A percentile compares a stretch with the other conserved stretches of the same genome.
Conservation (phyloP, 2,797 vertebrate species). For the Decapterus maruadsi region DNA sequence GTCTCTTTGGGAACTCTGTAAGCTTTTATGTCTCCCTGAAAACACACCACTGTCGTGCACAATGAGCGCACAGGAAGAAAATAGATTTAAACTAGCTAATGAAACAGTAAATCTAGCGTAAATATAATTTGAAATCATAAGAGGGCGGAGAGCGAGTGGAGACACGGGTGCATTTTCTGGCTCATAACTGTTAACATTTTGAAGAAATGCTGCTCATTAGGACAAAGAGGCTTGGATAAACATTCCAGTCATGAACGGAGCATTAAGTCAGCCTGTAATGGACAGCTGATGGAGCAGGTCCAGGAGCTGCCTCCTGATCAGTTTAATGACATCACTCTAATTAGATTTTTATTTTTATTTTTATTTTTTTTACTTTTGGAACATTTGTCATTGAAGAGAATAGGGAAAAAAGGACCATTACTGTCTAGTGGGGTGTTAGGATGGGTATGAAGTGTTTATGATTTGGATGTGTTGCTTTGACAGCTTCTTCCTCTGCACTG, state of each 20-base stretch:
- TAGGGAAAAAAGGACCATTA: neutral
- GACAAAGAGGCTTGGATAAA: slow-evolving; percentile 4
- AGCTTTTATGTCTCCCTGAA: slow-evolving; percentile 25
- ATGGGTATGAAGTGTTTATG: neutral
- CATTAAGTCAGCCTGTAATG: slow-evolving; percentile 32
- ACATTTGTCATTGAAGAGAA: neutral
- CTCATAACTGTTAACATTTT: slow-evolving; percentile 25
- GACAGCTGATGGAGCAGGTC: slow-evolving; percentile 6
- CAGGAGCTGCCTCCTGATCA: slow-evolving; percentile 25
- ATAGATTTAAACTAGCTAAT: slow-evolving; percentile 10
- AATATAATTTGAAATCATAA: neutral
- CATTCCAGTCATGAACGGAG: slow-evolving; percentile 26
- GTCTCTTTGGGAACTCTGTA: slow-evolving; percentile 21
- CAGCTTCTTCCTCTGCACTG: neutral
- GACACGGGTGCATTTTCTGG: slow-evolving; percentile 11
- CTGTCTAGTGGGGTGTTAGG: neutral
- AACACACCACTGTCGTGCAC: neutral
- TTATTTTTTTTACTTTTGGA: slow-evolving; percentile 6
- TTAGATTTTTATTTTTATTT: neutral
- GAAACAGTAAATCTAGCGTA: slow-evolving; percentile 5
- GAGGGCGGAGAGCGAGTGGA: neutral
- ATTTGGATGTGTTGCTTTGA: neutral
- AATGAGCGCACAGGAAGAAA: neutral
- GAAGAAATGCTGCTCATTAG: slow-evolving; percentile 28
- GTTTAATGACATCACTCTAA: slow-evolving; percentile 9